Base-by-base conservation (phyloP, 2,113 vertebrate genomes). In the Pollimyrus isidori region DNA sequence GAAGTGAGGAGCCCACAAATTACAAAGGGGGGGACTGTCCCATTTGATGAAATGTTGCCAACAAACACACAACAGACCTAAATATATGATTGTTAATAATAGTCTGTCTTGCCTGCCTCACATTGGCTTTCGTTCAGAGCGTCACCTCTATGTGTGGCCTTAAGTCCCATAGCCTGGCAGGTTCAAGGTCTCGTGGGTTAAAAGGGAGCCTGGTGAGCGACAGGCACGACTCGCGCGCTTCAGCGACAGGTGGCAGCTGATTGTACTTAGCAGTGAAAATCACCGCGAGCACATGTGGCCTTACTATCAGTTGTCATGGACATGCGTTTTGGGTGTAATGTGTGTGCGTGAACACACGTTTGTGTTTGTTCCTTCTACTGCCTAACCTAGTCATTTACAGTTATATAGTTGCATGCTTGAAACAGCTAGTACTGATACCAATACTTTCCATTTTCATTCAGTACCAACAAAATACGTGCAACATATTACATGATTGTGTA, bases 351-450 rank as follows among this genome's bases (percentile, higher is more conserved):
- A 48, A 45, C 7, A 73, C 42, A 21, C 39, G 87, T 45, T 39
- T 10, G 45, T 48, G 73, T 83, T 80, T 82, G 73, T 56, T 56
- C 45, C 21, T 49, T 52, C 52, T 39, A 62, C 56, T 62, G 26
- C 35, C 52, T 39, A 52, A 88, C 76, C 17, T 52, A 19, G 69
- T 35, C 46, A 35, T 50, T 21, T 88, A 52, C 48, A 42, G 52
- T 65, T 35, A 58, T 1, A 56, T 39, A 49, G 21, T 88, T 88
- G 88, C 88, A 88, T 88, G 88, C 88, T n/a, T 52, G 88, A 80
- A 76, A 48, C 13, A 46, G 39, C 26, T 30, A 39, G 42, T 80
- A 80, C 35, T 15, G 35, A 42, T 42, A 80, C 73, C 35, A 80
- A 19, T 80, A 80, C 35, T 42, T 53, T 21, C 49, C 19, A 3